A percentile compares a stretch with the other conserved stretches of the same genome.
These are phyloP conservation scores for Enteromius thamalakanensis DNA, from an alignment of 2,797 vertebrate genomes.

Conservation along the genomic window DNA sequence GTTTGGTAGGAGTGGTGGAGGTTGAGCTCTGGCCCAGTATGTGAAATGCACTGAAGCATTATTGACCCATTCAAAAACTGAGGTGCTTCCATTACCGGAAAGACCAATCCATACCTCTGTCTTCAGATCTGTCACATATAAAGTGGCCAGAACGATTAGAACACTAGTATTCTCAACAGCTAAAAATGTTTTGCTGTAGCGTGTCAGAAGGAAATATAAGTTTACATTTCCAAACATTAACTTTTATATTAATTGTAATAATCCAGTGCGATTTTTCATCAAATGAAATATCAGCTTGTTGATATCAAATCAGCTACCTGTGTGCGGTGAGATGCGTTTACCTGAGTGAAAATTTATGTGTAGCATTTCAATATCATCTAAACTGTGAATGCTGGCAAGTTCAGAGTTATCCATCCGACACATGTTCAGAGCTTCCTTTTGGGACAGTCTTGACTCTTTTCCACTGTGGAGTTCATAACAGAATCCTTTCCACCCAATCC, in stretches of 20 bases:
- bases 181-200: too few species aligned
- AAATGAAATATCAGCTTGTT: not conserved
- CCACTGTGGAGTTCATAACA: constrained; percentile 81
- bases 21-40: constrained; percentile 87
- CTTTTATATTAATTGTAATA: too few species aligned
- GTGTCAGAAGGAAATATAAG: too few species aligned
- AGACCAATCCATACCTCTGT: constrained; percentile 87
- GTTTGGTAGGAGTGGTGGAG: constrained; percentile 68
- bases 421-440: constrained; percentile 67
- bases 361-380: constrained; percentile 87
- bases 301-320: not conserved
- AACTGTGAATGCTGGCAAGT: constrained; percentile 87
- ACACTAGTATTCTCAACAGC: too few species aligned
- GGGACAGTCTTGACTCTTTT: constrained; percentile 65
- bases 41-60: constrained; percentile 80
- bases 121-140: constrained; percentile 65
- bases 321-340: not conserved
- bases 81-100: constrained; percentile 67
- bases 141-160: too few species aligned
- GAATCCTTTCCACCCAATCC: constrained; percentile 85
- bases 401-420: constrained; percentile 72
- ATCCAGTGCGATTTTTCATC: not conserved
- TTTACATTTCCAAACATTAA: too few species aligned
- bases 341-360: constrained; percentile 60
- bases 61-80: constrained; percentile 86